These are phyloP conservation scores for Listrodromus nycthemerus DNA, from an alignment of 2,888 invertebrate species.

Conservation along the genomic window DNA sequence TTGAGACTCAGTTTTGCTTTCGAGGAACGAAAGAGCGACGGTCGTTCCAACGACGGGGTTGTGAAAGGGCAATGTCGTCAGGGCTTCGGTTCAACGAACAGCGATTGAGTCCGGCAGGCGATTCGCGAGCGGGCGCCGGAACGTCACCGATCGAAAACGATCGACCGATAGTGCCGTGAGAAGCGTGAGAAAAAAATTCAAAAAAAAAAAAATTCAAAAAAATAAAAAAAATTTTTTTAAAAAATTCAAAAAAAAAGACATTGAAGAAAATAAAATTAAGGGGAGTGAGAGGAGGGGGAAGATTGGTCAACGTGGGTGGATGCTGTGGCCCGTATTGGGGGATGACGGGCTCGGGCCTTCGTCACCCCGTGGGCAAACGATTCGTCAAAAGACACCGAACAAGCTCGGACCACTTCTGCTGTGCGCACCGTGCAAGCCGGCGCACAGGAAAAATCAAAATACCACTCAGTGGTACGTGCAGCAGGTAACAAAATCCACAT, in stretches of 20 bases:
- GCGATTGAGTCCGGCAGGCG: conserved; percentile 13
- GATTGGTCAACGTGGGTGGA: conserved; percentile 78
- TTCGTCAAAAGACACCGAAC: conserved; percentile 69
- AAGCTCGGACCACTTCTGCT: conserved; percentile 82
- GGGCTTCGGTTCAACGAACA: conserved; percentile 17
- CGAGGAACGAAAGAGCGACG: background rate
- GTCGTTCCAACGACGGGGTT: background rate
- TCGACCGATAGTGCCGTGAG: conserved; percentile 13
- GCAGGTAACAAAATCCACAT: conserved; percentile 78
- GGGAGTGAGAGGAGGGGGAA: conserved; percentile 55
- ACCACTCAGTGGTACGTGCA: conserved; percentile 84
- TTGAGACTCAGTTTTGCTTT: background rate
- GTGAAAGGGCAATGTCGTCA: conserved; percentile 47
- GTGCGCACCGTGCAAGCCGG: conserved; percentile 83
- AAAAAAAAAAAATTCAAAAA: conserved; percentile 7
- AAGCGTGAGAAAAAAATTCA: no score
- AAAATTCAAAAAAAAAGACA: conserved; percentile 32
- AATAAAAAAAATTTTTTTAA: conserved; percentile 2
- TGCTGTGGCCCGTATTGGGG: conserved; percentile 84
- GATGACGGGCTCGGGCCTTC: conserved; percentile 83
- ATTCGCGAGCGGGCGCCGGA: conserved; percentile 5
- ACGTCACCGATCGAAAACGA: conserved; percentile 46
- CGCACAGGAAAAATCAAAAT: conserved; percentile 80
- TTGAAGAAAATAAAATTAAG: conserved; percentile 46
- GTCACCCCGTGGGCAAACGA: conserved; percentile 75